Evolutionary conservation across 2,113 vertebrate species (phyloP).

Genomic region (Hippoglossus stenolepis): DNA sequence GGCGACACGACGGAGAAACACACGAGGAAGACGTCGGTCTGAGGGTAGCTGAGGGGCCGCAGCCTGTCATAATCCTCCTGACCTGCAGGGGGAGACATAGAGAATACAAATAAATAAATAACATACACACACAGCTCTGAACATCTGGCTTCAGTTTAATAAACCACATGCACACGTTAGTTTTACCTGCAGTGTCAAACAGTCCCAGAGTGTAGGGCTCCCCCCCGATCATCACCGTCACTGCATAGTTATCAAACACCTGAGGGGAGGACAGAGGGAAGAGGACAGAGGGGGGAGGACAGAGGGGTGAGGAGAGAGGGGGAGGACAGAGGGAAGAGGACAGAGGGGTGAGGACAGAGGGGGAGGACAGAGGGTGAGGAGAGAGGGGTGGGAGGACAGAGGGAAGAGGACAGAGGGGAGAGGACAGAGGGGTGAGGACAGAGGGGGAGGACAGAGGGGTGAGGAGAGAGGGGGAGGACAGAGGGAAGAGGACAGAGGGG

Average conservation of each 20-base stretch:
- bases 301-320: too few relatives aligned
- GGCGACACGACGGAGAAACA: conserved; percentile 98
- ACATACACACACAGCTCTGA: background rate
- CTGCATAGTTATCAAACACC: conserved; percentile 99
- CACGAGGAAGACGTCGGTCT: conserved; percentile 97
- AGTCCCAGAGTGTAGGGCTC: conserved; percentile 97
- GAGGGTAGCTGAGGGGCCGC: conserved; percentile 96
- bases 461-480: too few relatives aligned
- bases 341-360: too few relatives aligned
- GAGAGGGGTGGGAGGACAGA: too few relatives aligned
- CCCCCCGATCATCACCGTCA: conserved; percentile 98
- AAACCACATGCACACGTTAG: background rate
- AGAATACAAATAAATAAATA: background rate
- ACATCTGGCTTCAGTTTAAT: background rate
- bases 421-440: too few relatives aligned
- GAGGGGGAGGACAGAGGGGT: too few relatives aligned
- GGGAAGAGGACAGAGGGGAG: too few relatives aligned
- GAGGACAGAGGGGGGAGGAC: background rate
- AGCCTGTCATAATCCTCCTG: conserved; percentile 98
- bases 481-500: too few relatives aligned
- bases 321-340: too few relatives aligned
- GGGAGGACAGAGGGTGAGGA: too few relatives aligned
- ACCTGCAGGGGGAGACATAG: conserved; percentile 77
- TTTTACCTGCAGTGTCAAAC: conserved; percentile 96
- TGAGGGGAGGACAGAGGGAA: conserved; percentile 49